These are phyloP conservation scores for Spizaetus ornatus DNA, from an alignment of 2,113 vertebrate genomes.

Conservation along the genomic window DNA sequence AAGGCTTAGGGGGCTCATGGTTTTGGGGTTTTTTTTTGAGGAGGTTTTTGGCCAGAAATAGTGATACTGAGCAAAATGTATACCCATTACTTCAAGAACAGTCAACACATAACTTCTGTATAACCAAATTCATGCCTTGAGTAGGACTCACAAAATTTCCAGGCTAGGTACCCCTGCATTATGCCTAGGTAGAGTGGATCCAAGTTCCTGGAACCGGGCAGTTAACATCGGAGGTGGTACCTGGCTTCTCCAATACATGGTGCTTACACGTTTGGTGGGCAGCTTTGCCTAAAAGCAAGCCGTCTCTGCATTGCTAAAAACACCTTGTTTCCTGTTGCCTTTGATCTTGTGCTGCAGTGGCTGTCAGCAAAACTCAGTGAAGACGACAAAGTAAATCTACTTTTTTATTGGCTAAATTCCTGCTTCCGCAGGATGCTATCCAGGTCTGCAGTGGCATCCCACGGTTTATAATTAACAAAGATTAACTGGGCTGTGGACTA, in stretches of 20 bases:
- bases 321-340: not conserved
- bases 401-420: not conserved
- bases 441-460: conserved; percentile 32
- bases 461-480: conserved; percentile 7
- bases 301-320: not conserved
- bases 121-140: not conserved
- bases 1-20: rapidly evolving
- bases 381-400: not conserved
- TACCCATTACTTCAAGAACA: not conserved
- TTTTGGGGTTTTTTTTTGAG: not conserved
- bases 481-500: not conserved
- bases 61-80: not conserved
- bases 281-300: not conserved
- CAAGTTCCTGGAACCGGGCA: not conserved
- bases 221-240: not conserved
- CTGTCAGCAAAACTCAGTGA: conserved; percentile 19
- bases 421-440: not conserved
- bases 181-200: not conserved
- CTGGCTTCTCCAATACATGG: not conserved
- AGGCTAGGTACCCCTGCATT: not conserved
- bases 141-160: not conserved
- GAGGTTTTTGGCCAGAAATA: not conserved
- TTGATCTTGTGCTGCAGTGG: conserved; percentile 11
- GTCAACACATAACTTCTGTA: not conserved
- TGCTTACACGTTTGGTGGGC: not conserved